phyloP scores from a whole-genome alignment of 1,140 invertebrate species.

The Hestina assimilis region DNA sequence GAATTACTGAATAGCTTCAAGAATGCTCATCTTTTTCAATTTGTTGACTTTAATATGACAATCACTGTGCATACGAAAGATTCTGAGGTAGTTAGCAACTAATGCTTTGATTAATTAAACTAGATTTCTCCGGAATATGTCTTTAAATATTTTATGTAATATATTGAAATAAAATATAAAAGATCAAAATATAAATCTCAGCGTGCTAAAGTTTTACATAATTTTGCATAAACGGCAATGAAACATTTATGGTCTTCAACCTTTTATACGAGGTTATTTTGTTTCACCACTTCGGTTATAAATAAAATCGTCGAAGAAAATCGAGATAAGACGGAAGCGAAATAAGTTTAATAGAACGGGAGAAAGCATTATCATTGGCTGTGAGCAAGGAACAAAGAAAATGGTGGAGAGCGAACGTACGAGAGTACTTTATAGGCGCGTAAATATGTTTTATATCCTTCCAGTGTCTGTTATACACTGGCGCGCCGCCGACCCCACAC shows the following conservation, averaged over 20 bases:
- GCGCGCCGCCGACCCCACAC: conserved; percentile 54
- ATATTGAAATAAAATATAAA: too few relatives aligned
- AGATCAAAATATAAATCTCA: too few relatives aligned
- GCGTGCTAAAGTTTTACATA: too few relatives aligned
- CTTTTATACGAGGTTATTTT: background rate
- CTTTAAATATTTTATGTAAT: too few relatives aligned
- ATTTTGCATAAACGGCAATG: background rate
- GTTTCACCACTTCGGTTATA: conserved; percentile 59
- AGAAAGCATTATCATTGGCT: conserved; percentile 77
- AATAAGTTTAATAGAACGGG: conserved; percentile 76
- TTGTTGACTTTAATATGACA: conserved; percentile 41
- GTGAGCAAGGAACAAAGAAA: conserved; percentile 75
- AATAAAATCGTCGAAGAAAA: conserved; percentile 71
- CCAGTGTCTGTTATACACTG: conserved; percentile 76
- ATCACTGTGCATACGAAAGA: too few relatives aligned
- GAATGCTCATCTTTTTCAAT: conserved; percentile 37
- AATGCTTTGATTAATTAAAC: too few relatives aligned
- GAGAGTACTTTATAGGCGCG: conserved; percentile 78
- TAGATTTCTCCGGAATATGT: too few relatives aligned
- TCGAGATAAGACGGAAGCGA: conserved; percentile 71
- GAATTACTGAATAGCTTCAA: conserved; percentile 53
- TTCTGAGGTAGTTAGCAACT: too few relatives aligned
- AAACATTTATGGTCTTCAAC: background rate
- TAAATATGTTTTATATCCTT: conserved; percentile 79
- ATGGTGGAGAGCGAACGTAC: conserved; percentile 75